Conservation (phyloP, 2,888 invertebrate species). For the Ophion slaviceki region DNA sequence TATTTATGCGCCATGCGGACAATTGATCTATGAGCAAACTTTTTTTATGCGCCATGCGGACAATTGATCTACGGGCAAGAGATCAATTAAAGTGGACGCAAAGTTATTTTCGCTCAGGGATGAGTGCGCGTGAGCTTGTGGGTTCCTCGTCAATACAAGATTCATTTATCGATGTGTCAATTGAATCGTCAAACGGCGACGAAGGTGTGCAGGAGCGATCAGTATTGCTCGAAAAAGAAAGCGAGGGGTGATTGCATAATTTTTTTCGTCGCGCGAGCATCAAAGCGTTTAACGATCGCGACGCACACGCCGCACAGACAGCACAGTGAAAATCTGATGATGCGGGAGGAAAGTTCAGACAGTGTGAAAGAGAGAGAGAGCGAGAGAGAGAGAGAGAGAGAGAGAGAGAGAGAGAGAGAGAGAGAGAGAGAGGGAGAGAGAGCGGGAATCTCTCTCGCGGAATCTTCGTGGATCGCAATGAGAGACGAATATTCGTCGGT, state of each 20-base stretch:
- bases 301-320: conserved; percentile 18
- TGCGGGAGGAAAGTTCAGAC: too few relatives aligned
- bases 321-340: conserved; percentile 25
- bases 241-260: conserved; percentile 68
- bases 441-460: too few relatives aligned
- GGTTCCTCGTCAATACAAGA: background rate
- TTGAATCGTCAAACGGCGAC: conserved; percentile 28
- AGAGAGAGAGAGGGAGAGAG: too few relatives aligned
- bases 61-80: too few relatives aligned
- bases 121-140: too few relatives aligned
- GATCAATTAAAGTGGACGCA: background rate
- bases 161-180: conserved; percentile 11
- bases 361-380: too few relatives aligned
- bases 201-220: conserved; percentile 5
- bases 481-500: background rate
- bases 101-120: background rate
- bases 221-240: conserved; percentile 68
- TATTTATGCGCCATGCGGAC: too few relatives aligned
- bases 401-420: too few relatives aligned
- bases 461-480: background rate
- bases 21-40: too few relatives aligned
- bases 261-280: conserved; percentile 16
- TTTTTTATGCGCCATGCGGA: too few relatives aligned
- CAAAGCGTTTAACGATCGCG: conserved; percentile 68
- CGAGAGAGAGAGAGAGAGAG: too few relatives aligned